Base-by-base conservation (phyloP, 2,888 invertebrate genomes). In the Drosophila dives region DNA sequence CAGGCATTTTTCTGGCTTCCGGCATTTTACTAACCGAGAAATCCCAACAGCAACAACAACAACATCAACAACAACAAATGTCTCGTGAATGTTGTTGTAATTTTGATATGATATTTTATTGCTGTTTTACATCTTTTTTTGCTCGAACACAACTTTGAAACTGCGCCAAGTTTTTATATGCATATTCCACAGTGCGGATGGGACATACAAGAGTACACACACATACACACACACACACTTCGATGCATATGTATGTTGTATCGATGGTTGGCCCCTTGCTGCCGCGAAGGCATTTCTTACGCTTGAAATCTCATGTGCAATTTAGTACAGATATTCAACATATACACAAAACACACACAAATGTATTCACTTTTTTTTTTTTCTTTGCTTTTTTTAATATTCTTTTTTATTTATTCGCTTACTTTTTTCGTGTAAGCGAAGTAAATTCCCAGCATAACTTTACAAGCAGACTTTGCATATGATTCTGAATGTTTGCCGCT, bases 251-350 rank as follows among this genome's bases (percentile, higher is more conserved):
- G 55, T n/a, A n/a, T 45, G 67, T 72, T 74, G 72, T 84, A 84
- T 84, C 72, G 89, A 86, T 74, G 86, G 61, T 42, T 55, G 58
- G 34, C 55, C 58, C 38, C 64, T n/a, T 26, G 45, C 54, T 33
- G 53, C 45, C 65, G 40, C 51, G 50, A 66, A 70, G 83, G 73
- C 75, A 82, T 88, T 90, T 85, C 85, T 82, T 82, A 88, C 84
- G 85, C 90, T 90, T 65, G 83, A 90, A 88, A 85, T 88, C 90
- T 90, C 90, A 85, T 90, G 88, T 85, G 89, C 86, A 90, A 85
- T 90, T 90, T 88, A 66, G 80, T 88, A 77, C 90, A 87, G 75
- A 88, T 79, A 88, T 72, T 66, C 68, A 66, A 58, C 66, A 77
- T 60, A 77, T 23, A 45, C 72, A 72, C 17, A 26, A 20, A 12